Conservation (phyloP, 2,113 vertebrate genomes). For the Phaethon lepturus region DNA sequence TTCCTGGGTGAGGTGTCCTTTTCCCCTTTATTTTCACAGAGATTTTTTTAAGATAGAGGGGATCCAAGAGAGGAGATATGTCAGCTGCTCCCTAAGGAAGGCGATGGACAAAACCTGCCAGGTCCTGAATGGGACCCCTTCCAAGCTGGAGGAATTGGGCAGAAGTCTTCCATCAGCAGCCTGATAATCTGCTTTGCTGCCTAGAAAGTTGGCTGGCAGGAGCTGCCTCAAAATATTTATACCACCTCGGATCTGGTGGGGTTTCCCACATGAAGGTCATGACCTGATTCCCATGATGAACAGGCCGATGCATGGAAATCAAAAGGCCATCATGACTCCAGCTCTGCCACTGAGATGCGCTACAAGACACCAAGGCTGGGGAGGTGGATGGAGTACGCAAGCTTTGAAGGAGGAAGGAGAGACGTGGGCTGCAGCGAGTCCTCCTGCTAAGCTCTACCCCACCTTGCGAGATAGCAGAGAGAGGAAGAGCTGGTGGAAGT, state of each 20-base stretch:
- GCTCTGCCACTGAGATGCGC: fast-evolving
- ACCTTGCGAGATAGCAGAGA: not conserved
- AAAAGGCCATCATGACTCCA: not conserved
- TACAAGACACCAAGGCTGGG: fast-evolving
- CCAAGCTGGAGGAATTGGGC: not conserved
- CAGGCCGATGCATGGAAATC: fast-evolving
- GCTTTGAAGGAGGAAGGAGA: not conserved
- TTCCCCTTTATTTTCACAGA: not conserved
- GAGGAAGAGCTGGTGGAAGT: not conserved
- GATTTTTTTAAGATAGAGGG: not conserved
- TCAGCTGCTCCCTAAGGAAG: not conserved
- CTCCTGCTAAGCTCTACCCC: not conserved
- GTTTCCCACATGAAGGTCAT: not conserved
- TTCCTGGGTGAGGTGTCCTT: not conserved
- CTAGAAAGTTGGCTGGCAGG: not conserved
- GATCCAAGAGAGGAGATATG: not conserved
- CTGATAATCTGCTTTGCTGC: not conserved
- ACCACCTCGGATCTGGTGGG: not conserved
- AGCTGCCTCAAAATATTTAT: not conserved
- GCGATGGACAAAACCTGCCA: not conserved
- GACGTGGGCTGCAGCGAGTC: fast-evolving
- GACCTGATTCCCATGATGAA: not conserved
- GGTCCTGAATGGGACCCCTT: not conserved
- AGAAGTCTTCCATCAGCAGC: not conserved
- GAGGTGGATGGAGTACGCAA: not conserved